These are phyloP conservation scores for Cremastinae sp. DNA, from an alignment of 2,888 invertebrate species.

Conservation along the genomic window DNA sequence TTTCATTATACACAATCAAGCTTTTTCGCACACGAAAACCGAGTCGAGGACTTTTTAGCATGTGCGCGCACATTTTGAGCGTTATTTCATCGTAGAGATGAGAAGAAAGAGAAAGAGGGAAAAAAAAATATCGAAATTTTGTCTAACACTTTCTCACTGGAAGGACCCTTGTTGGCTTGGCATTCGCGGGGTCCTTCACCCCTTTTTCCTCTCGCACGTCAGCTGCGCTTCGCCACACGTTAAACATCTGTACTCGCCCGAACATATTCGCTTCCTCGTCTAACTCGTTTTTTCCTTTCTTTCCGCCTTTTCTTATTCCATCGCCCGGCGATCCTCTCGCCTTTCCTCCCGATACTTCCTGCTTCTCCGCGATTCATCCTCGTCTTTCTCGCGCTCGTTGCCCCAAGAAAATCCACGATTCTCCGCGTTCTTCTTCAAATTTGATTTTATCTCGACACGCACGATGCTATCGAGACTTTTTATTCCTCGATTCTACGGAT, in stretches of 20 bases:
- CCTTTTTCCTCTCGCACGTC: constrained; percentile 75
- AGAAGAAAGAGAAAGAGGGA: neutral
- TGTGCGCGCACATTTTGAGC: constrained; percentile 12
- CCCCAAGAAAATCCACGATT: constrained; percentile 62
- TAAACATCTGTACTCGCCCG: constrained; percentile 75
- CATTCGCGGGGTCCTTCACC: constrained; percentile 75
- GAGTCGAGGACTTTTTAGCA: constrained; percentile 42
- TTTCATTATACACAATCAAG: neutral
- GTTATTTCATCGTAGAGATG: neutral
- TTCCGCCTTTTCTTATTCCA: constrained; percentile 36
- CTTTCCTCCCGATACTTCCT: constrained; percentile 51
- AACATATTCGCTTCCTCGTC: constrained; percentile 36
- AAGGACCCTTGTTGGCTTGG: constrained; percentile 56
- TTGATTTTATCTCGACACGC: constrained; percentile 53
- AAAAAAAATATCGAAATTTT: constrained; percentile 47
- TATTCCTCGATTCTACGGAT: constrained; percentile 58
- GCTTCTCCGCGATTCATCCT: no score
- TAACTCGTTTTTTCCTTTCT: constrained; percentile 50
- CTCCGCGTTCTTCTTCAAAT: constrained; percentile 73
- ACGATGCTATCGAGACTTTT: constrained; percentile 59
- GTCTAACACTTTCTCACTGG: constrained; percentile 56
- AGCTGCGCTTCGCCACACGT: constrained; percentile 74
- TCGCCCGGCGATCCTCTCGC: constrained; percentile 44
- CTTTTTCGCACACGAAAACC: constrained; percentile 1
- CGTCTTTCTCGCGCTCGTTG: constrained; percentile 55